Base-by-base conservation (phyloP, 2,888 invertebrate genomes). In the Phymatocera aterrima region DNA sequence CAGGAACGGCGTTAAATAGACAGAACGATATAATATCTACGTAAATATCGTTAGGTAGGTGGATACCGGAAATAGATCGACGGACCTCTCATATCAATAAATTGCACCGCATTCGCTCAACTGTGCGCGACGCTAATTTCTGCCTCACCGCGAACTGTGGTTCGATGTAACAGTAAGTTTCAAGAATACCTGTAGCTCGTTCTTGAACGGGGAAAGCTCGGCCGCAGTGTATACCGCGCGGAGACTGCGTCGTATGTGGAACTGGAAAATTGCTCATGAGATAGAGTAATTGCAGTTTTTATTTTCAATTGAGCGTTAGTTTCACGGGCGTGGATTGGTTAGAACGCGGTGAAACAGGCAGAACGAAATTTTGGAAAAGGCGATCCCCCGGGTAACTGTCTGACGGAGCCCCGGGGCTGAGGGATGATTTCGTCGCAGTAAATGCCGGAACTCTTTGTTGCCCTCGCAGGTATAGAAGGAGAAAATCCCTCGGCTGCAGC, bases 391-490 rank as follows among this genome's bases (percentile, higher is more conserved):
- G 57, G 57, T 37, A 75, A 40, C 31, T 31, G 15, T 31, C 70
- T 18, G 12, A 51, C 48, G 51, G 57, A 37, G 37, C 24, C 34
- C 10, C 21, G 70, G 51, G 48, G 48, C 40, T 18, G 37, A 15
- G 15, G 84, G 83, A 84, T 83, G 83, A 83, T 87, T 84, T 83
- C 83, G 84, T 80, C 84, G 83, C 79, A 83, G 80, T 78, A 80
- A 75, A 82, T 64, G 31, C 81, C 40, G 28, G 57, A 40, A 75
- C 57, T 86, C 85, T 85, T 86, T 87, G 86, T 85, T 85, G 81
- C 82, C 79, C 80, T n/a, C n/a, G n/a, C 87, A 87, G 86, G 87
- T 87, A 87, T 83, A 31, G 64, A 84, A 83, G 83, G 82, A 79
- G 83, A 85, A 83, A 82, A 85, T 83, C 84, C 83, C 80, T 81